Base-by-base conservation (phyloP, 2,113 vertebrate genomes). In the Speoplatyrhinus poulsoni region DNA sequence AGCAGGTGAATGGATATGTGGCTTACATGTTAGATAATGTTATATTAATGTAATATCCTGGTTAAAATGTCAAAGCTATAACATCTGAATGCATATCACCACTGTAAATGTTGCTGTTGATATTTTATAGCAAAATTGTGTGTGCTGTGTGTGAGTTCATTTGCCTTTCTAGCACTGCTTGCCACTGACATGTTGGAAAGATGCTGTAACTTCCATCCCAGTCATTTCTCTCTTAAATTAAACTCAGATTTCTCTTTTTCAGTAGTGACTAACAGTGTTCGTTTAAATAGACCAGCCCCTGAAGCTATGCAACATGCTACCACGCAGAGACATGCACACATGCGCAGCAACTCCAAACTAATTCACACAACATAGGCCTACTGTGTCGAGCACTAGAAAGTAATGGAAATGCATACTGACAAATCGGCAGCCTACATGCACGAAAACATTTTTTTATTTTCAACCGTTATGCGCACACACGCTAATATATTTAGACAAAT, bases 211-310 rank as follows among this genome's bases (percentile, higher is more conserved):
- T 66, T 53, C 49, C 17, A 49, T 41, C 67, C 46, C 54, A 16
- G 56, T 46, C 19, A 15, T 65, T 62, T 68, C 69, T 66, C 46
- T 49, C 73, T 15, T 72, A 72, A 76, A 75, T 75, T 65, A 61
- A 55, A 73, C 65, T 36, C 69, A 56, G 62, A 26, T 60, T 58
- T 55, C 59, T 66, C 67, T 47, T 84, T 62, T 66, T 69, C 68
- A 64, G 60, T 59, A 55, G 72, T 88, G 88, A 90, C 82, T 88
- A 90, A 90, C 67, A 87, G 87, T 77, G 70, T 65, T 81, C 80
- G 85, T 90, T 84, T 88, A 89, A 91, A 91, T 88, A 90, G 87
- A 86, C 77, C 48, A 59, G 73, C 69, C 36, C 88, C 88, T 75
- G 46, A 76, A 87, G 85, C 87, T 48, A 79, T 63, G 61, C 81